These are phyloP conservation scores for Odontophorus gujanensis DNA, from an alignment of 2,113 vertebrate genomes.

Conservation along the genomic window DNA sequence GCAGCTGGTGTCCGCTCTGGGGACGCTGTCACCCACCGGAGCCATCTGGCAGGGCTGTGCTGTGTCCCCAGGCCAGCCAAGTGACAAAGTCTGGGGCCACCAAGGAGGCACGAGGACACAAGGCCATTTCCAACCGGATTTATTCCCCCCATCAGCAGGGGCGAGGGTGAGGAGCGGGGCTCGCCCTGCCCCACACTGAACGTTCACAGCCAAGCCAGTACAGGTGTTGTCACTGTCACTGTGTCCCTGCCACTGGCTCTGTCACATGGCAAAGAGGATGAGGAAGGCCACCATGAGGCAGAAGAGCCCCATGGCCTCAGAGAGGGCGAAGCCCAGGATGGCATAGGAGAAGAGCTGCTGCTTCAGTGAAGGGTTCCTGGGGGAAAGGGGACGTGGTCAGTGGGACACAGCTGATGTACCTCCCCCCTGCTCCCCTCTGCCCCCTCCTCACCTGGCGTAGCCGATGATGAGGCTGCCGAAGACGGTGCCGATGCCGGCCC, in stretches of 20 bases:
- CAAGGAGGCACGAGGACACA: not conserved
- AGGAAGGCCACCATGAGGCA: conserved; percentile 86
- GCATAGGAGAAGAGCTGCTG: conserved; percentile 82
- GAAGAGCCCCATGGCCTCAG: conserved; percentile 84
- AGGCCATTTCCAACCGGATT: not conserved
- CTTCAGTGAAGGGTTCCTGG: conserved; percentile 5
- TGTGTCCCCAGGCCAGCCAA: not conserved
- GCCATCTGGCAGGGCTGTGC: not conserved
- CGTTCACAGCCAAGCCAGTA: fast-evolving
- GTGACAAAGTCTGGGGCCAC: fast-evolving
- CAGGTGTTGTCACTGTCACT: not conserved
- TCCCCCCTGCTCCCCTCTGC: fast-evolving
- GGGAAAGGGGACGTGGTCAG: not conserved
- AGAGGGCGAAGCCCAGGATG: conserved; percentile 84
- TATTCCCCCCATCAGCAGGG: not conserved
- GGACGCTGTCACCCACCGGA: not conserved
- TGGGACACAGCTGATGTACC: fast-evolving
- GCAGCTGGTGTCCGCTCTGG: not conserved
- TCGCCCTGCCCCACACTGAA: not conserved
- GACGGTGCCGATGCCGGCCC: conserved; percentile 82
- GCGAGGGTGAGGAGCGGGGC: fast-evolving
- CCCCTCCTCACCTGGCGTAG: conserved; percentile 76
- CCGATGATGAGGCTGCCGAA: conserved; percentile 85
- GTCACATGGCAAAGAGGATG: conserved; percentile 85
- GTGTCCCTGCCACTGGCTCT: fast-evolving